Evolutionary conservation across 2,113 vertebrate species (phyloP), one percentile per base, ranked within the genome.

Genomic region (Oplegnathus fasciatus): DNA sequence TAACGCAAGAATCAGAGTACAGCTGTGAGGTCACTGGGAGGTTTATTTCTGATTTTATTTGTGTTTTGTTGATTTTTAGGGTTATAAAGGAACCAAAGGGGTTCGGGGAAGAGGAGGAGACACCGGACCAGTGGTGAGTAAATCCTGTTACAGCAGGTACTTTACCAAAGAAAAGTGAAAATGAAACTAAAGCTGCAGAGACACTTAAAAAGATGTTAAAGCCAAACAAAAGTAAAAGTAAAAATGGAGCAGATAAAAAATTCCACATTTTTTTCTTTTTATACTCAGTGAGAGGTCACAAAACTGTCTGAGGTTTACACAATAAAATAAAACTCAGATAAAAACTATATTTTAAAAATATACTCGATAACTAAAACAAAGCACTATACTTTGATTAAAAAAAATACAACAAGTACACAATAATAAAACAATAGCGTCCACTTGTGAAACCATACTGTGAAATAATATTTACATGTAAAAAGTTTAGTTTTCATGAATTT

Each of bases 31-130:
- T 62, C 42, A 9, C 42, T 17, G 46, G n/a, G 32, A 30, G 11
- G 44, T 60, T 46, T 0, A 32, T 50, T 14, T 72, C 18, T 18
- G 14, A 26, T 42, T 5, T 6, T 26, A 18, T 40, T 20, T 50
- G 72, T 64, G 58, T 65, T 30, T 71, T 0, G 42, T 37, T 71
- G 28, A 9, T 11, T 86, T 84, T 75, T 32, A 97, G 96, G 96
- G 96, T 24, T 96, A 96, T 77, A 96, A 94, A 91, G 96, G 96
- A 81, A 90, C 89, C 75, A 97, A 96, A 94, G 96, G 96, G 0
- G 95, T 94, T 64, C 85, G 28, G 54, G 96, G 96, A 87, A 89
- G 92, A 90, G 68, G 92, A 88, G 96, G 96, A 74, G 95, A 96
- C 69, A 30, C 93, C 0, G 96, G 96, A 2, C 91, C 93, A 54